Evolutionary conservation across 2,797 vertebrate genomes (phyloP), one percentile per base, ranked within the genome.

Genomic region (Hipposideros larvatus): DNA sequence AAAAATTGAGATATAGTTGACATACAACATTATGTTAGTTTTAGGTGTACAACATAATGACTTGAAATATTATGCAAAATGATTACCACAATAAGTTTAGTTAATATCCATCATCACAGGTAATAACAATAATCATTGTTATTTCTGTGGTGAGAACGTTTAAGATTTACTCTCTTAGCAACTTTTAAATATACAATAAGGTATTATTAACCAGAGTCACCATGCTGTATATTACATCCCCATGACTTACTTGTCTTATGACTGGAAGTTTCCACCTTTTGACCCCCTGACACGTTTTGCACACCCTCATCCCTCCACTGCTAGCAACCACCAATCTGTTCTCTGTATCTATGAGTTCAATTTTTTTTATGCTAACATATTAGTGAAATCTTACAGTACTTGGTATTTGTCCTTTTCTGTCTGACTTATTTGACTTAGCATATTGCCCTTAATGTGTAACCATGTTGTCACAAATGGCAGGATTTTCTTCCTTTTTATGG

Each of bases 101-200:
- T 46, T 89, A 68, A 82, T 31, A 83, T 59, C 43, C 4, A 68
- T 82, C 70, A 68, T 70, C 51, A 59, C 48, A 83, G 0, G 5
- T 61, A 61, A 8, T 43, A 43, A 43, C 43, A 43, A 43, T 80
- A 74, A 83, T 74, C 66, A 61, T 48, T 93, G 57, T 51, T 75
- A 68, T 80, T 73, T 43, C 46, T 80, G 31, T 80, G 46, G 51
- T 31, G 51, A 80, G 34, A 89, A 57, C 77, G 59, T 73, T 75
- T 89, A 59, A 94, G 86, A 89, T 83, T 89, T 57, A 66, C 31
- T 26, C 11, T 89, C 48, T 94, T 43, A 37, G 37, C 59, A 66
- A 89, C n/a, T 89, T 48, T 83, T 43, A 89, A 83, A 94, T 55
- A 83, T 48, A 51, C 7, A 73, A 53, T 43, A 66, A 24, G 48